A percentile compares a stretch with the other conserved stretches of the same genome.
These are phyloP conservation scores for Xiphophorus maculatus DNA, from an alignment of 2,113 vertebrate species.

Conservation along the genomic window DNA sequence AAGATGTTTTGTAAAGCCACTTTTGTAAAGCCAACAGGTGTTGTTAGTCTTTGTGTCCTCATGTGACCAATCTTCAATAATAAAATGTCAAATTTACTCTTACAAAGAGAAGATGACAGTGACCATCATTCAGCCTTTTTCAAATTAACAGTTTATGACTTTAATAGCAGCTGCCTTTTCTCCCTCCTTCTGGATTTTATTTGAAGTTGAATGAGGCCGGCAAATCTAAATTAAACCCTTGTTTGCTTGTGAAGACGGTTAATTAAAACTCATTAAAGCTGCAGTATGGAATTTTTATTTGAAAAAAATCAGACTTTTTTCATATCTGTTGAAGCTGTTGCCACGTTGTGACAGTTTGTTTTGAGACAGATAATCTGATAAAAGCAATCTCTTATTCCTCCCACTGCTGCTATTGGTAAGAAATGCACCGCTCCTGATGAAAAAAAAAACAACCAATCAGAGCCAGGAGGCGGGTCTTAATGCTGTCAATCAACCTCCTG, in stretches of 20 bases:
- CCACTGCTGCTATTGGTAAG: too few species aligned
- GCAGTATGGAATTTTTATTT: too few species aligned
- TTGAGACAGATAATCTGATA: too few species aligned
- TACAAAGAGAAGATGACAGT: background rate
- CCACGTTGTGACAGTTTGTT: too few species aligned
- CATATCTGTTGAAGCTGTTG: too few species aligned
- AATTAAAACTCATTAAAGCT: constrained; percentile 44
- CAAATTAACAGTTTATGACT: constrained; percentile 47
- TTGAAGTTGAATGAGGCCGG: constrained; percentile 52
- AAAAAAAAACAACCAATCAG: too few species aligned
- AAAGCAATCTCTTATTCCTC: too few species aligned
- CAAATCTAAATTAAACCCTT: constrained; percentile 52
- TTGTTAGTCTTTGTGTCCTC: background rate
- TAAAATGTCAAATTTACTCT: background rate
- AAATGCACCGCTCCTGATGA: too few species aligned
- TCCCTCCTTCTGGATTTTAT: constrained; percentile 63
- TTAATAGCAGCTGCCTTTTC: constrained; percentile 43
- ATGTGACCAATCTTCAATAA: background rate
- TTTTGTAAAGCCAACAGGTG: background rate
- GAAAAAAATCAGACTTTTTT: accelerated
- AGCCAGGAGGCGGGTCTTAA: too few species aligned
- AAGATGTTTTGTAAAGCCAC: too few species aligned
- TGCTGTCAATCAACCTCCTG: too few species aligned
- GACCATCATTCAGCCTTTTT: constrained; percentile 10
- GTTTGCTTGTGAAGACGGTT: constrained; percentile 54